phyloP scores from a whole-genome alignment of 2,113 vertebrate species.

The Formicarius rufipectus region DNA sequence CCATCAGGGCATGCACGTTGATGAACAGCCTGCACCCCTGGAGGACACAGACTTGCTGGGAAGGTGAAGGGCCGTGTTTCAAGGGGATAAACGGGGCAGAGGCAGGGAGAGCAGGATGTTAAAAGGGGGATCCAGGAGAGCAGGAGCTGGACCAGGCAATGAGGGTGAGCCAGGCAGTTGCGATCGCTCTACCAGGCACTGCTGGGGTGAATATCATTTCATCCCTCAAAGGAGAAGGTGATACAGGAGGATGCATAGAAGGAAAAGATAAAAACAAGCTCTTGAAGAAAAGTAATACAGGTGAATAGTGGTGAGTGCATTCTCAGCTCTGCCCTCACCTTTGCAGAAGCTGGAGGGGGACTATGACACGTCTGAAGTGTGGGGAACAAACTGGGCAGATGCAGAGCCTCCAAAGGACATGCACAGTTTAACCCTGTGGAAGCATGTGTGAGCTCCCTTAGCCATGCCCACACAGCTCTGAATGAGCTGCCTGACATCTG shows the following conservation, averaged over 20 bases:
- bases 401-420: not conserved
- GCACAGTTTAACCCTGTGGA: not conserved
- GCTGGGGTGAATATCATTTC: not conserved
- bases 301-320: not conserved
- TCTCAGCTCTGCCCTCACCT: not conserved
- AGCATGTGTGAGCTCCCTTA: not conserved
- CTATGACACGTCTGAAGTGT: not conserved
- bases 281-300: not conserved
- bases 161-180: not conserved
- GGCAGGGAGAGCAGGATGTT: not conserved
- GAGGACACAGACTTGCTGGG: not conserved
- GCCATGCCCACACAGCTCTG: not conserved
- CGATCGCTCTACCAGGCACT: not conserved
- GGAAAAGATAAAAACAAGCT: not conserved
- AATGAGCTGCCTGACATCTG: not conserved
- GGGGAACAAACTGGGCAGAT: not conserved
- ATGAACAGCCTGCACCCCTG: rapidly evolving
- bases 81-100: not conserved
- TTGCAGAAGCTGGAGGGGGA: not conserved
- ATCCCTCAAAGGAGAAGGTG: not conserved
- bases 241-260: not conserved
- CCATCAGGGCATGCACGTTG: not conserved
- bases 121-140: not conserved
- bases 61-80: not conserved
- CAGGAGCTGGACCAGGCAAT: rapidly evolving